Base-by-base conservation (phyloP, 2,113 vertebrate species). In the Buteo buteo region DNA sequence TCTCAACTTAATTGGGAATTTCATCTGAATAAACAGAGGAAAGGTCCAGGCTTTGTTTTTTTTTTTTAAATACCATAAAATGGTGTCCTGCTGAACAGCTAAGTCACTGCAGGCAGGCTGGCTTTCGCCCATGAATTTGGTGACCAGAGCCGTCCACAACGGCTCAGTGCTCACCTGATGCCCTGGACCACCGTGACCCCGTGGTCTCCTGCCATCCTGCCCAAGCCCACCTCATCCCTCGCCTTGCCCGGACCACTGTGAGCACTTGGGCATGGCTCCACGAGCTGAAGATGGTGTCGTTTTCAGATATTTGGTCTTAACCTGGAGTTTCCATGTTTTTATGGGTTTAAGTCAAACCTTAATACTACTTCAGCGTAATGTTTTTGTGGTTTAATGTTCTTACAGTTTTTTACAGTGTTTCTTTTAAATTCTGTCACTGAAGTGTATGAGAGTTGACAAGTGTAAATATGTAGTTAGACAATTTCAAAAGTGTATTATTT, bases 401-500 rank as follows among this genome's bases (percentile, higher is more conserved):
- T 96, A 92, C 42, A 59, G 34, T 82, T 97, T 97, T 97, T 97
- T 94, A 85, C 94, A 93, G 93, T 92, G 92, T 97, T 97, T 96
- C 97, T 97, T 96, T 98, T 96, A 96, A 97, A 98, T 98, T 98
- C 98, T 98, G 97, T 98, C 98, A 97, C 93, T 96, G 92, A 95
- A 97, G 95, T 97, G 90, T 97, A 95, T 86, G 88, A 92, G 91
- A 97, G 93, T 92, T 98, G 98, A 98, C 98, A 98, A 97, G 98
- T 98, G 97, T 98, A 98, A 98, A 98, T 98, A 98, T 96, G 97
- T 97, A 97, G 96, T 97, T 97, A 98, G 98, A 98, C 97, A 97
- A 97, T 98, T 98, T 98, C 91, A 96, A 94, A 98, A 98, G 97
- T 98, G 97, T 98, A 98, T 98, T 98, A 98, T 98, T 98, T 98